A percentile compares a stretch with the other conserved stretches of the same genome.
These are phyloP conservation scores for Dendroctonus valens DNA, from an alignment of 1,140 invertebrate species.

Conservation along the genomic window DNA sequence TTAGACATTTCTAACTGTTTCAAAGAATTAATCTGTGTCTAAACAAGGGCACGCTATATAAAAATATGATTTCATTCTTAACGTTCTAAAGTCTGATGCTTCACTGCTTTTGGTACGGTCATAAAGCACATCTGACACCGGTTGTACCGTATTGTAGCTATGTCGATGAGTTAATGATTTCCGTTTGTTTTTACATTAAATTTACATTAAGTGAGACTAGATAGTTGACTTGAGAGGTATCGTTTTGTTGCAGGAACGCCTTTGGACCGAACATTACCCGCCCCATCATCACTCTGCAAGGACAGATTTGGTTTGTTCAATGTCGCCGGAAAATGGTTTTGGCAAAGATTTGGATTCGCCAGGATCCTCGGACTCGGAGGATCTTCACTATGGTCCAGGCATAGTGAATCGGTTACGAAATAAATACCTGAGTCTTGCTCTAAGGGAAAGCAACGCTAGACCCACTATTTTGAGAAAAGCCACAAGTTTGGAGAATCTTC, in stretches of 20 bases:
- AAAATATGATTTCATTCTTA: too few species aligned
- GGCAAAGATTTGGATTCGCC: constrained; percentile 33
- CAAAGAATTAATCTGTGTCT: too few species aligned
- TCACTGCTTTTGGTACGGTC: constrained; percentile 4
- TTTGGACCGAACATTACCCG: constrained; percentile 36
- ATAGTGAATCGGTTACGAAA: constrained; percentile 85
- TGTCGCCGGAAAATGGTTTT: constrained; percentile 24
- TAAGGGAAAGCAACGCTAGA: constrained; percentile 65
- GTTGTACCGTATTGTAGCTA: constrained; percentile 16
- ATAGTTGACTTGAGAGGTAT: not conserved
- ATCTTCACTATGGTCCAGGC: constrained; percentile 85
- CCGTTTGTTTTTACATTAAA: constrained; percentile 2
- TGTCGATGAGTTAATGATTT: not conserved
- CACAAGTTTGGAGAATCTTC: constrained; percentile 78
- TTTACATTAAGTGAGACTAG: not conserved
- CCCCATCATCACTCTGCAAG: constrained; percentile 14
- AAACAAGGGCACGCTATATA: too few species aligned
- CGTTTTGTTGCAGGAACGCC: constrained; percentile 43
- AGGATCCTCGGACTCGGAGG: constrained; percentile 62
- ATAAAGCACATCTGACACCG: constrained; percentile 10
- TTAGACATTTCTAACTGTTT: too few species aligned
- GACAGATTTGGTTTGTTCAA: constrained; percentile 6
- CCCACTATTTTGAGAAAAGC: constrained; percentile 69
- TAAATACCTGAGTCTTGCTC: constrained; percentile 77
- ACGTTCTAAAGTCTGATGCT: not conserved